Evolutionary conservation across 2,797 vertebrate genomes (phyloP).

Genomic region (Rhabdophis nuchalis): DNA sequence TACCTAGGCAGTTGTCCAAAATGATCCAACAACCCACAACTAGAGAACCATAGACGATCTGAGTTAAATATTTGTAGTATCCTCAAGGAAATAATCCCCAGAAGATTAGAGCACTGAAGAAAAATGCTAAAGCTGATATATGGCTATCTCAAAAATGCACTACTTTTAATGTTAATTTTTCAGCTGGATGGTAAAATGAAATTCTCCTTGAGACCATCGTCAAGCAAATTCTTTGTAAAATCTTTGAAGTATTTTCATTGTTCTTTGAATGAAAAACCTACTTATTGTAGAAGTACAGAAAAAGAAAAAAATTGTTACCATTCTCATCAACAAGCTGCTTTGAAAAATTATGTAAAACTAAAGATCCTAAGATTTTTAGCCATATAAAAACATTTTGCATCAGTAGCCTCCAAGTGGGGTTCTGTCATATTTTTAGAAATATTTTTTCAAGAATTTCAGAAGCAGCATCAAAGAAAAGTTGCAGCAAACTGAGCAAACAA

Average conservation of each 20-base stretch:
- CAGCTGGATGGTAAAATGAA: neutral
- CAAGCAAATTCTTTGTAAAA: neutral
- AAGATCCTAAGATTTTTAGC: neutral
- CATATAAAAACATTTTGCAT: neutral
- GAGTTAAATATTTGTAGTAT: neutral
- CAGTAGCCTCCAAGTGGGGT: neutral
- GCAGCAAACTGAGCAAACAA: conserved; percentile 12
- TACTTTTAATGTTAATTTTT: neutral
- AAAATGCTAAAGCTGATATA: neutral
- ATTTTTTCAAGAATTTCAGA: neutral
- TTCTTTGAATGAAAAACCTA: conserved; percentile 7
- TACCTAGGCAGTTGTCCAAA: neutral
- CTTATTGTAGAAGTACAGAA: neutral
- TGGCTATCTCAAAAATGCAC: neutral
- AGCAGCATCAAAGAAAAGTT: conserved; percentile 7
- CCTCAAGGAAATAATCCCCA: neutral
- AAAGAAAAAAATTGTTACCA: neutral
- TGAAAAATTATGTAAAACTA: neutral
- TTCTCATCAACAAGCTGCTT: neutral
- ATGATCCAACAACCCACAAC: neutral
- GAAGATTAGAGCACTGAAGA: neutral
- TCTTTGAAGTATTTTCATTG: neutral
- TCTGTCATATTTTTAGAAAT: conserved; percentile 20
- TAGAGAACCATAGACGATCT: neutral
- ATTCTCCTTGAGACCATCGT: neutral